Conservation (phyloP, 2,113 vertebrate genomes). For the Protomyctophum bolini region DNA sequence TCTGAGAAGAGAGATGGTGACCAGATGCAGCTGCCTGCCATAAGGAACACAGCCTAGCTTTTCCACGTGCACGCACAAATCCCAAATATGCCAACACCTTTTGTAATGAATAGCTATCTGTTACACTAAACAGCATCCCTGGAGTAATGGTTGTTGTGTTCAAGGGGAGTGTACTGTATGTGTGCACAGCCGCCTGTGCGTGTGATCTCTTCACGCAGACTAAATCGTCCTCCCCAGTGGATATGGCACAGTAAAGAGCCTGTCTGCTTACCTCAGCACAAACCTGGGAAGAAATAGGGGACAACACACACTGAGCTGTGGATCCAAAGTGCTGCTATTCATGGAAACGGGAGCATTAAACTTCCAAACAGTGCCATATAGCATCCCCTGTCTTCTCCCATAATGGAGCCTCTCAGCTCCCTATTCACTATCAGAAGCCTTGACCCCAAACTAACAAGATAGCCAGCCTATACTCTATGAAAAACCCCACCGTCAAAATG, state of each 20-base stretch:
- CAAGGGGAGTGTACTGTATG: slow-evolving; percentile 26
- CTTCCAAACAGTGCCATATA: slow-evolving; percentile 27
- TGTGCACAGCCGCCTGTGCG: background rate
- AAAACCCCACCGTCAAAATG: no score
- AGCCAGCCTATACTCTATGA: background rate
- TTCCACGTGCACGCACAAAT: slow-evolving; percentile 19
- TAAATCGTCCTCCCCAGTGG: slow-evolving; percentile 51
- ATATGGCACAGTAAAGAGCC: slow-evolving; percentile 42
- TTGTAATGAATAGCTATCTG: slow-evolving; percentile 63
- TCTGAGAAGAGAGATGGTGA: slow-evolving; percentile 5
- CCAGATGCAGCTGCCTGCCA: background rate
- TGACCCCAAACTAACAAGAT: background rate
- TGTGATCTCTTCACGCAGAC: slow-evolving; percentile 45
- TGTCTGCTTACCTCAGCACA: slow-evolving; percentile 63
- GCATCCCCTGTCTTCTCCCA: slow-evolving; percentile 12
- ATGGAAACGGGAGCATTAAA: slow-evolving; percentile 29
- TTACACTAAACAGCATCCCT: slow-evolving; percentile 53
- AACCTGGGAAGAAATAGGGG: slow-evolving; percentile 46
- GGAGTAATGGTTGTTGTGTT: slow-evolving; percentile 48
- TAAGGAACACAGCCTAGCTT: background rate
- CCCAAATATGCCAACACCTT: slow-evolving; percentile 53
- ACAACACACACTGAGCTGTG: slow-evolving; percentile 17
- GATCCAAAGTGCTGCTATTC: slow-evolving; percentile 51
- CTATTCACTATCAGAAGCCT: background rate
- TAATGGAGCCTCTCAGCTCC: slow-evolving; percentile 7